Evolutionary conservation across 1,140 invertebrate genomes (phyloP).

Genomic region (Aphidius gifuensis): DNA sequence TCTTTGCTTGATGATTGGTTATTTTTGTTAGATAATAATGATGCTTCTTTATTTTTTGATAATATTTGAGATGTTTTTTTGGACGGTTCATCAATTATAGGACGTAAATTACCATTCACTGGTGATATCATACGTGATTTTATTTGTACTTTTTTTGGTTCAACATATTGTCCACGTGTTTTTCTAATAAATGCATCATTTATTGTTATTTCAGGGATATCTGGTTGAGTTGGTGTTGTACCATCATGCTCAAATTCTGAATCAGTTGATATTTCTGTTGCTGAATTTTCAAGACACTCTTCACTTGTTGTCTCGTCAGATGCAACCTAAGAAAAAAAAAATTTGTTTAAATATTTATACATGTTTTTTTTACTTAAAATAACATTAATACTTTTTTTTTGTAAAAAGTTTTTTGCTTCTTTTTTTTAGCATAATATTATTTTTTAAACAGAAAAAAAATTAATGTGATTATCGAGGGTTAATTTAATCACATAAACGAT

Average conservation of each 20-base stretch:
- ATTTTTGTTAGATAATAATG: neutral
- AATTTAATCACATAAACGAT: constrained; percentile 15
- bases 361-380: neutral
- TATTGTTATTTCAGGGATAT: constrained; percentile 65
- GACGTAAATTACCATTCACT: constrained; percentile 41
- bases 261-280: constrained; percentile 87
- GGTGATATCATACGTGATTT: constrained; percentile 50
- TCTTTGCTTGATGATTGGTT: neutral
- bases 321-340: constrained; percentile 59
- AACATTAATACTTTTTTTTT: neutral
- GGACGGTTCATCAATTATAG: constrained; percentile 31
- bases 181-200: constrained; percentile 60
- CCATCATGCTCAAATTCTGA: constrained; percentile 85
- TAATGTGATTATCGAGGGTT: neutral
- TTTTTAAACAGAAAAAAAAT: constrained; percentile 5
- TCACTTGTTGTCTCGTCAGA: constrained; percentile 67
- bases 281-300: constrained; percentile 71
- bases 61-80: constrained; percentile 23
- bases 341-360: neutral
- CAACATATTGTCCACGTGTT: constrained; percentile 49
- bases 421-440: neutral
- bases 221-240: constrained; percentile 64
- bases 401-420: neutral
- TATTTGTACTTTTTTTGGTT: constrained; percentile 63
- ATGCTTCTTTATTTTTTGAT: neutral